Base-by-base conservation (phyloP, 2,797 vertebrate genomes). In the Silurus aristotelis region DNA sequence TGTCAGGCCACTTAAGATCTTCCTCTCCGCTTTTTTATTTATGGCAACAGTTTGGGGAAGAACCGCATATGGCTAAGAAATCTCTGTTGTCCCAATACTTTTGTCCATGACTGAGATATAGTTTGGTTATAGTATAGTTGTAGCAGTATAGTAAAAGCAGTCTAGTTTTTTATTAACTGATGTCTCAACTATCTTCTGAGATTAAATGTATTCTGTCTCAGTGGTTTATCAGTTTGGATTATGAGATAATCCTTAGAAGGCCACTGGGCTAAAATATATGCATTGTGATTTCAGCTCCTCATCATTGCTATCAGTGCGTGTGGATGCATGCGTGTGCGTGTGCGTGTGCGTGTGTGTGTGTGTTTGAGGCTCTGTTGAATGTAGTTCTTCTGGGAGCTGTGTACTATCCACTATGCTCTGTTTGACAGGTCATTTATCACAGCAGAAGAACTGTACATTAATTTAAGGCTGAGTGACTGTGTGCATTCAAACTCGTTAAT, bases 401-500 rank as follows among this genome's bases (percentile, higher is more conserved):
- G 67, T n/a, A 77, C 48, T 63, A 13, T 79, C 78, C 43, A 60
- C 2, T 7, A 60, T 85, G 25, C 5, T 67, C 22, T 68, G 71
- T 68, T 70, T 82, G 43, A 58, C 55, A 31, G 61, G 79, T 55
- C 43, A 60, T 73, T 80, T 64, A 56, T 80, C 63, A 56, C 64
- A 55, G 75, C 72, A 46, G 66, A 58, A 38, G 75, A 84, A 38
- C 3, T 66, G 10, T 80, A 22, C 8, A 13, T 66, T 63, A 46
- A 68, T 15, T n/a, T 46, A 7, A 46, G 67, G 31, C 17, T 79
- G 38, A 71, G 70, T 66, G 3, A 10, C 63, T 82, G 63, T 89
- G 55, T 84, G 63, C 70, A 66, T 55, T 87, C 60, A 68, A 67
- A 68, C 68, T 83, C 17, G 61, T 82, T 85, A 85, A 90, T 88